Evolutionary conservation across 2,113 vertebrate genomes (phyloP).

Genomic region (Felis chaus): DNA sequence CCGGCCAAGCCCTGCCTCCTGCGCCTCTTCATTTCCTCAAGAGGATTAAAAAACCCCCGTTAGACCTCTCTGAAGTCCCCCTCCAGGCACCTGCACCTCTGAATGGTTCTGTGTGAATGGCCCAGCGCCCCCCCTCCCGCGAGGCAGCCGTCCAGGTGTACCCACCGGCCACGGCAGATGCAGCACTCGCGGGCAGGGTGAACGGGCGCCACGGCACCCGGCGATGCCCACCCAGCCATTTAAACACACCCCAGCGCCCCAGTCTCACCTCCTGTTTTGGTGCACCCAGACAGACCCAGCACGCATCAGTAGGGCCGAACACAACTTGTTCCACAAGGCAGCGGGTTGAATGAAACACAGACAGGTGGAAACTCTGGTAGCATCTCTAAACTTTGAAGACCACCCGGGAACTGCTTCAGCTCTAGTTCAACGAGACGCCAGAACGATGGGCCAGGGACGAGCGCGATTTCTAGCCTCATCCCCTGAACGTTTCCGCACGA

Average conservation of each 20-base stretch:
- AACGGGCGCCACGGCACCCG: not conserved
- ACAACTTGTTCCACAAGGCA: not conserved
- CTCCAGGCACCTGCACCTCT: constrained; percentile 23
- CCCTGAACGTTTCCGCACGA: not conserved
- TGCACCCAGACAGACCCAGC: not conserved
- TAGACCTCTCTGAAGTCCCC: constrained; percentile 3
- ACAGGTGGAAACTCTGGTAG: not conserved
- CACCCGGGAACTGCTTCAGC: not conserved
- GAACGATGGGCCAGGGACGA: fast-evolving
- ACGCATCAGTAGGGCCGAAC: not conserved
- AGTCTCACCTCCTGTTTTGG: not conserved
- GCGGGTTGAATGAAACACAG: not conserved
- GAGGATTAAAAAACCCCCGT: constrained; percentile 10
- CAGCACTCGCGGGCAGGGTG: not conserved
- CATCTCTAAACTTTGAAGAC: not conserved
- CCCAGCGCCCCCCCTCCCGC: not conserved
- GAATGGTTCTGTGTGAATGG: not conserved
- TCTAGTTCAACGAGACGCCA: not conserved
- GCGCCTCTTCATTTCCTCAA: constrained; percentile 63
- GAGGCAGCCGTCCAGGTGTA: not conserved
- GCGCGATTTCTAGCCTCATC: not conserved
- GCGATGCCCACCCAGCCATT: not conserved
- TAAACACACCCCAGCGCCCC: constrained; percentile 23
- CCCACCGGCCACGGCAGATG: not conserved
- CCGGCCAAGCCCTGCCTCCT: not conserved